Base-by-base conservation (phyloP, 2,113 vertebrate genomes). In the Syrrhaptes paradoxus region DNA sequence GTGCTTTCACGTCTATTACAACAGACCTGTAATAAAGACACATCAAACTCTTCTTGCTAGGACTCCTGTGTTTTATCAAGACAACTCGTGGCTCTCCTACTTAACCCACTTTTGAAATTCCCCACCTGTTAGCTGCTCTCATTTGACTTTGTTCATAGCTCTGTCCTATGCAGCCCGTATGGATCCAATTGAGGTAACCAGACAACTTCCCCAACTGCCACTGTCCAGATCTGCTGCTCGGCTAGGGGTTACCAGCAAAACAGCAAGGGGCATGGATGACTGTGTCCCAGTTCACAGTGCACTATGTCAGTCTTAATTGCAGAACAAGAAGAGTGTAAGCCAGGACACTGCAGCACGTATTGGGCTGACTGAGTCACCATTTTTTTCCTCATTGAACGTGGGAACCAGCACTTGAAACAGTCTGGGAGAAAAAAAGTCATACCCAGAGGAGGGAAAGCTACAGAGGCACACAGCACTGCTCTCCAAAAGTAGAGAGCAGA, bases 401-500 rank as follows among this genome's bases (percentile, higher is more conserved):
- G 34, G 61, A 85, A 51, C 5, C 15, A 79, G 38, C n/a, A 36
- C 28, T 78, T 78, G 32, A 91, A 90, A 68, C 13, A 79, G 52
- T 11, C 32, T 84, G 51, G 13, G 16, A 72, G 28, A 71, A 43
- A 31, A 52, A 10, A 14, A 38, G 6, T 38, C 7, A 41, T 49
- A 4, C 29, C 31, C 13, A 32, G 58, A 58, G 28, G 13, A 73
- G 19, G 26, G 24, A 81, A 78, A 58, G 31, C 20, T 67, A 49
- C 4, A 41, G 32, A 63, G 45, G 81, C 6, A 25, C 24, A 28
- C 5, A 78, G 31, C 26, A 55, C 10, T 73, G 11, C 21, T 67
- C 28, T 70, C n/a, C 49, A 85, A 71, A 92, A 78, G 24, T 54
- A 72, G 25, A 11, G 21, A 79, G n/a, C n/a, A 96, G 65, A 67